Evolutionary conservation across 2,888 invertebrate species (phyloP), one percentile per base, ranked within the genome.

Genomic region (Stomorhina lunata): DNA sequence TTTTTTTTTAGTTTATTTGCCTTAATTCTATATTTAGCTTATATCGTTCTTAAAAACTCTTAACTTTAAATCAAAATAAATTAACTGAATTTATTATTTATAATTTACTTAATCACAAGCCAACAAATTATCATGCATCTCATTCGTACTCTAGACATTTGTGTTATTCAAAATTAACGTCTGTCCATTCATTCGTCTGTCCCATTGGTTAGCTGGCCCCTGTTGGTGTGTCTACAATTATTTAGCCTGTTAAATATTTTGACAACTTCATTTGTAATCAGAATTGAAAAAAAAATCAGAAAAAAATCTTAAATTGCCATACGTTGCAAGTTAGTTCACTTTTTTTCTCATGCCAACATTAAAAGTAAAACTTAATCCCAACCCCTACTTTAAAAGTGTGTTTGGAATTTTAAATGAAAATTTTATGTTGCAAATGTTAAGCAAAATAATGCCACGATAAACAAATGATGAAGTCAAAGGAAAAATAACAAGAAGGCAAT

Each of bases 251-350:
- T 82, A 82, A 82, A 82, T 75, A 79, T 82, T 82, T 82, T 82
- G 81, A 82, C 81, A 82, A 82, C 81, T 82, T 82, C 79, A 82
- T 82, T 82, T 82, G 81, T 82, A 79, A 82, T 65, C 79, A 75
- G 55, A 63, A 72, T 53, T 12, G 69, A 57, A 15, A 69, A 68
- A 59, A 27, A n/a, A 50, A 61, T 29, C 5, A 20, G 22, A 57
- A 65, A 69, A 61, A 55, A 76, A 66, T 65, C 68, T 73, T 68
- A 78, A 66, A 48, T 73, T 78, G 68, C 68, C 72, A 79, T 68
- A 61, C 40, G 68, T 75, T 75, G n/a, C n/a, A n/a, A n/a, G n/a
- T n/a, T n/a, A n/a, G n/a, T n/a, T 68, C 25, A 29, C 34, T 66
- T 57, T 55, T 34, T 59, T 53, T 9, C 32, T 32, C 32, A 76